These are phyloP conservation scores for Perdix hodgsoniae DNA, from an alignment of 2,797 vertebrate genomes.

Conservation along the genomic window DNA sequence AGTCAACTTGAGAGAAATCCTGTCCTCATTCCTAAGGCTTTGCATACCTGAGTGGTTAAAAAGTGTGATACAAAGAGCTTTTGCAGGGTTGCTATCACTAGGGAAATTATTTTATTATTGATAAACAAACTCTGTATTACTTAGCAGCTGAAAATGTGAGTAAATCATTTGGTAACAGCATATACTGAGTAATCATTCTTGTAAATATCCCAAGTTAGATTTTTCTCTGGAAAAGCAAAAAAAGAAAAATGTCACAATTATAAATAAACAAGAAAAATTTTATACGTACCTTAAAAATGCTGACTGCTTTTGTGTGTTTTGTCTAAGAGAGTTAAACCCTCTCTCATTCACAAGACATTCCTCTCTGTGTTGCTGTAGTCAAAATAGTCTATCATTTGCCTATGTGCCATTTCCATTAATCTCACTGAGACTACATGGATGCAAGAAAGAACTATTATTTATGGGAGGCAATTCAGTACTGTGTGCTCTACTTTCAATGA, in stretches of 20 bases:
- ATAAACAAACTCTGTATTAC: not conserved
- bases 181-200: not conserved
- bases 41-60: not conserved
- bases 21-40: not conserved
- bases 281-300: not conserved
- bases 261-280: not conserved
- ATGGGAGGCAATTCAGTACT: not conserved
- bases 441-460: not conserved
- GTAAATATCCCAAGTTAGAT: not conserved
- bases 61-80: not conserved
- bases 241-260: not conserved
- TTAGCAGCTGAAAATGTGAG: not conserved
- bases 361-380: not conserved
- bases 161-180: not conserved
- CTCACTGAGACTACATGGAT: not conserved
- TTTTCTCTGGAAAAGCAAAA: not conserved
- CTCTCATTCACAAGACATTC: not conserved
- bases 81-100: not conserved
- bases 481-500: not conserved
- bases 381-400: conserved; percentile 1
- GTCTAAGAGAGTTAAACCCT: not conserved
- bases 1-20: not conserved
- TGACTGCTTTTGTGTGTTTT: conserved; percentile 14
- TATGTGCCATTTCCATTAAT: not conserved
- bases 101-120: not conserved